Evolutionary conservation across 2,797 vertebrate genomes (phyloP).

Genomic region (Psittacula derbiana): DNA sequence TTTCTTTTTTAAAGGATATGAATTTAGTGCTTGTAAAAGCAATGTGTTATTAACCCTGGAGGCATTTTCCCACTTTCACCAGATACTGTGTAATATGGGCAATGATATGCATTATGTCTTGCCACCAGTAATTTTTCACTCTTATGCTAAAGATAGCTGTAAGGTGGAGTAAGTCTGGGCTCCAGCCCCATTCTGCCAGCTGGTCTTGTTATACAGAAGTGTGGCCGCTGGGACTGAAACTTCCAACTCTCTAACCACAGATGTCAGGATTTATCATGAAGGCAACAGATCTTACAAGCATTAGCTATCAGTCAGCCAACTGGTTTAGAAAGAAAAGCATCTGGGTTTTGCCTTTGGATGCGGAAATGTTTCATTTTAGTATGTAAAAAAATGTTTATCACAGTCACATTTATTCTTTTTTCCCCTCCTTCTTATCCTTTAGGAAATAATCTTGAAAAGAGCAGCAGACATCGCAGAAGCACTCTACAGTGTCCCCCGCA

Average conservation of each 20-base stretch:
- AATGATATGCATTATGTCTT: not conserved
- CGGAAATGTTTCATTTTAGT: not conserved
- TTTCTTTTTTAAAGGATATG: not conserved
- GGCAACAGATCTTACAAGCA: not conserved
- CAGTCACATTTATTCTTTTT: not conserved
- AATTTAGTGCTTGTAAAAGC: constrained; percentile 22
- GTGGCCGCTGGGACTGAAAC: not conserved
- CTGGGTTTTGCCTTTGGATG: not conserved
- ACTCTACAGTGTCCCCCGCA: constrained; percentile 93
- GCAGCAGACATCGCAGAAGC: constrained; percentile 95
- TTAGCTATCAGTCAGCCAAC: not conserved
- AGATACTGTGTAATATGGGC: not conserved
- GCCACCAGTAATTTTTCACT: not conserved
- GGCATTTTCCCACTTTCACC: not conserved
- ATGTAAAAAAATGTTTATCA: not conserved
- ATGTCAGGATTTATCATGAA: not conserved
- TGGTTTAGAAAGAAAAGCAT: constrained; percentile 7
- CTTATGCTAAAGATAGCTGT: not conserved
- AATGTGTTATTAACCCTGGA: not conserved
- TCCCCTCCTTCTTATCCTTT: not conserved
- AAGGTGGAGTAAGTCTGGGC: not conserved
- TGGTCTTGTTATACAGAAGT: not conserved
- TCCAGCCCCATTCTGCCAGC: not conserved
- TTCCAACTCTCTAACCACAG: not conserved
- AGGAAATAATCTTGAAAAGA: constrained; percentile 97